phyloP scores from a whole-genome alignment of 2,113 vertebrate species.

The Chloropsis hardwickii region DNA sequence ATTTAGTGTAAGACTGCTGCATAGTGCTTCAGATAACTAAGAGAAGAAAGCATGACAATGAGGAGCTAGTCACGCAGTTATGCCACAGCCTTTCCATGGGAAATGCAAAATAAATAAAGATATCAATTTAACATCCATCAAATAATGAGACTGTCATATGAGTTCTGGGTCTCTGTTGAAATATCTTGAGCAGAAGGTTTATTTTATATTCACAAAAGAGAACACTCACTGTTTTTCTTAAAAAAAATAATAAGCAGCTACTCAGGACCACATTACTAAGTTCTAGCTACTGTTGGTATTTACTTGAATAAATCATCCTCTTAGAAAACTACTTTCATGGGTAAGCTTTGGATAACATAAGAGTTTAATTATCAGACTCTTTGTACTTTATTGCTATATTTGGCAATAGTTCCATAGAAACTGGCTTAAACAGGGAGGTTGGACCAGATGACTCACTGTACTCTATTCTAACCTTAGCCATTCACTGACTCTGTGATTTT shows the following conservation, averaged over 20 bases:
- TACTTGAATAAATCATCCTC: neutral
- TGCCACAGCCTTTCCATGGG: neutral
- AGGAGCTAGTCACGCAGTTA: neutral
- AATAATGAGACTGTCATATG: neutral
- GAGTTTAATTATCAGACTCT: neutral
- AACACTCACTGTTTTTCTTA: fast-evolving
- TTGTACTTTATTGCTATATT: neutral
- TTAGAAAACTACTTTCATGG: neutral
- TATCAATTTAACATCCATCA: neutral
- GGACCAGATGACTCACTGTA: neutral
- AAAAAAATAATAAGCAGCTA: neutral
- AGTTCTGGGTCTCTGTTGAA: neutral
- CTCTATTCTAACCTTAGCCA: neutral
- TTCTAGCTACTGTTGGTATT: neutral
- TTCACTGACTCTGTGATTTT: neutral
- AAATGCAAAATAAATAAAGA: constrained; percentile 4
- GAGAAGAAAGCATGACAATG: neutral
- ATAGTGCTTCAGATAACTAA: neutral
- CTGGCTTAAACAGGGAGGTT: neutral
- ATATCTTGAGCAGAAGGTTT: neutral
- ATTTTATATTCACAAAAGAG: neutral
- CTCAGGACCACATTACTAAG: neutral
- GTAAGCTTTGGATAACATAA: neutral
- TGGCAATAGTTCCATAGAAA: neutral
- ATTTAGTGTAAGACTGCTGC: neutral